phyloP scores from a whole-genome alignment of 2,888 invertebrate genomes.

The Carcina quercana region DNA sequence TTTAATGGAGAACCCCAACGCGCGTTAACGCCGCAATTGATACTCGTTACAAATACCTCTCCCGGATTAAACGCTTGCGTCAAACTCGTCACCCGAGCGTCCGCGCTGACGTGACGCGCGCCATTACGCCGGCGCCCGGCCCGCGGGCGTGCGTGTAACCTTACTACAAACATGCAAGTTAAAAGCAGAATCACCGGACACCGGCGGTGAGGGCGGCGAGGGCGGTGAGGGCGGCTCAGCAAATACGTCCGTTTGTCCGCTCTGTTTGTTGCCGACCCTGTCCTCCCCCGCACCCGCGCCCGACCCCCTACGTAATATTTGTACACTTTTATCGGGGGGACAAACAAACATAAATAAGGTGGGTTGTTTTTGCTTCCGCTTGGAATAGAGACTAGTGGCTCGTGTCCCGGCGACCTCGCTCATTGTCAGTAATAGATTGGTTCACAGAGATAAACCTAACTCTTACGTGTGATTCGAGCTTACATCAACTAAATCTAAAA shows the following conservation, averaged over 20 bases:
- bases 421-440: too few relatives aligned
- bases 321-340: slow-evolving; percentile 18
- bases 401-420: too few relatives aligned
- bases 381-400: too few relatives aligned
- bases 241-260: slow-evolving; percentile 15
- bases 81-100: too few relatives aligned
- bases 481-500: too few relatives aligned
- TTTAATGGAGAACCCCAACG: too few relatives aligned
- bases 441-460: too few relatives aligned
- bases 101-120: too few relatives aligned
- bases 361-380: slow-evolving; percentile 10
- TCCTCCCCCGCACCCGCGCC: background rate
- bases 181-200: slow-evolving; percentile 13
- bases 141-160: background rate
- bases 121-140: background rate
- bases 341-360: slow-evolving; percentile 16
- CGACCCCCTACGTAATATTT: slow-evolving; percentile 16
- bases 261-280: slow-evolving; percentile 13
- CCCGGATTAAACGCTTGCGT: too few relatives aligned
- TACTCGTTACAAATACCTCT: too few relatives aligned
- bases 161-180: slow-evolving; percentile 6
- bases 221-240: slow-evolving; percentile 8
- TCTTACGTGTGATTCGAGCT: too few relatives aligned
- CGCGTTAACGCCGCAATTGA: too few relatives aligned
- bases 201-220: slow-evolving; percentile 6